These are phyloP conservation scores for Mastacembelus armatus DNA, from an alignment of 2,797 vertebrate species.

Conservation along the genomic window DNA sequence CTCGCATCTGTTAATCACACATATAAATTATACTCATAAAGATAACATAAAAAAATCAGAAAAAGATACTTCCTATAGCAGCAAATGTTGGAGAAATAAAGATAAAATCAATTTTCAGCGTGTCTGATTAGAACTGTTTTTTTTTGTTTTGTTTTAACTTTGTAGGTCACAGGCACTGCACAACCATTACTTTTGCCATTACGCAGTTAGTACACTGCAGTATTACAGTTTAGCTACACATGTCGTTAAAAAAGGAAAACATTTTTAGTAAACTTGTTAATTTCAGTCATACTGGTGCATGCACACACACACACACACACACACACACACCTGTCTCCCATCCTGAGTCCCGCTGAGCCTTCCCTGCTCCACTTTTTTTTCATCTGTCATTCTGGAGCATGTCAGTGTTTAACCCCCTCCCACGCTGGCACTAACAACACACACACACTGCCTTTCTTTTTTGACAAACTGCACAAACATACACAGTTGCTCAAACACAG, in stretches of 20 bases:
- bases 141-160: constrained; percentile 1
- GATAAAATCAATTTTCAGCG: background rate
- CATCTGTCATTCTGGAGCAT: constrained; percentile 74
- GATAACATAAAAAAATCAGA: background rate
- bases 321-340: constrained; percentile 64
- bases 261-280: constrained; percentile 52
- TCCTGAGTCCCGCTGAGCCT: constrained; percentile 66
- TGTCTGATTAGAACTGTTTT: background rate
- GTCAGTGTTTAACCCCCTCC: constrained; percentile 72
- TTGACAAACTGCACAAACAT: constrained; percentile 43
- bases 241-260: constrained; percentile 33
- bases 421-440: constrained; percentile 34
- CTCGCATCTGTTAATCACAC: background rate
- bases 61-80: background rate
- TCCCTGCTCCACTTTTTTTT: constrained; percentile 71
- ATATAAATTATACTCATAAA: background rate
- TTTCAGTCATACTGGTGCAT: constrained; percentile 21
- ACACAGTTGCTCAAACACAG: constrained; percentile 20
- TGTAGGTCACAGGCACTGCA: constrained; percentile 13
- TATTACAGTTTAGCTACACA: constrained; percentile 5
- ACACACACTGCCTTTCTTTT: constrained; percentile 31
- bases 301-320: constrained; percentile 28
- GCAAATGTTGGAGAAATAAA: background rate
- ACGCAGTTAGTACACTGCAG: background rate
- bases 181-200: background rate